Percentiles rank a stretch among this genome's conserved stretches.
These are phyloP conservation scores for Scomber scombrus DNA, from an alignment of 2,113 vertebrate species.

Conservation along the genomic window DNA sequence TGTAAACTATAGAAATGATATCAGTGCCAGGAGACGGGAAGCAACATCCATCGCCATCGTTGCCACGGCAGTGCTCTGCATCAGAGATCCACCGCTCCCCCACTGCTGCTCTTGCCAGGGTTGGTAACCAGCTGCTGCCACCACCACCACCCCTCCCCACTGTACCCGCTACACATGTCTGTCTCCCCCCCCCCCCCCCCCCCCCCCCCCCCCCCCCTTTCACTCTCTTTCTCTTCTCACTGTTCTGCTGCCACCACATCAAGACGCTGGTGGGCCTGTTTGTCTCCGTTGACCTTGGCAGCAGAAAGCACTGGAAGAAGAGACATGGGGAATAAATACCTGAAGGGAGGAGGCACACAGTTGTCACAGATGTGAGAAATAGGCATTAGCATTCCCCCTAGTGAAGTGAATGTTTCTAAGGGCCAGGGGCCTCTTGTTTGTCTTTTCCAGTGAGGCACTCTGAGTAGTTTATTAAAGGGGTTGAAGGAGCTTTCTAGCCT, in stretches of 20 bases:
- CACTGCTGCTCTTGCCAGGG: constrained; percentile 54
- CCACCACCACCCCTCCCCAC: constrained; percentile 76
- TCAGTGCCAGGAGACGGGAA: constrained; percentile 90
- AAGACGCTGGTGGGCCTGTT: constrained; percentile 98
- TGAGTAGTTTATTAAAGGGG: constrained; percentile 86
- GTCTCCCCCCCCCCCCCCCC: no score
- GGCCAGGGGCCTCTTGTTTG: constrained; percentile 77
- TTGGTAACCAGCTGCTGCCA: constrained; percentile 78
- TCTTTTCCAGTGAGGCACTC: constrained; percentile 73
- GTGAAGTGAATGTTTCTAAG: constrained; percentile 56
- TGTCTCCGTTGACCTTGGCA: constrained; percentile 99
- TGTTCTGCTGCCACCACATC: constrained; percentile 87
- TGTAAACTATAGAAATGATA: constrained; percentile 90
- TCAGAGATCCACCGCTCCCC: constrained; percentile 38
- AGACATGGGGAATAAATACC: constrained; percentile 69
- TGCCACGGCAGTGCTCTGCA: constrained; percentile 40
- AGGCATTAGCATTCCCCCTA: constrained; percentile 56
- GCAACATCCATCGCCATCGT: constrained; percentile 69
- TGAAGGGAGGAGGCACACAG: constrained; percentile 68
- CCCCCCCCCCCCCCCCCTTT: constrained; percentile 10
- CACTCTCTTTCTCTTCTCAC: constrained; percentile 43
- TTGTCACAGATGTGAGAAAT: constrained; percentile 75
- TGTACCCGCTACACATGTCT: constrained; percentile 65
- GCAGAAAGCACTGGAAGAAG: constrained; percentile 94
- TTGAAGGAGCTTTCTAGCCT: constrained; percentile 83